Conservation (phyloP, 2,888 invertebrate genomes). For the Xestia sexstrigata region DNA sequence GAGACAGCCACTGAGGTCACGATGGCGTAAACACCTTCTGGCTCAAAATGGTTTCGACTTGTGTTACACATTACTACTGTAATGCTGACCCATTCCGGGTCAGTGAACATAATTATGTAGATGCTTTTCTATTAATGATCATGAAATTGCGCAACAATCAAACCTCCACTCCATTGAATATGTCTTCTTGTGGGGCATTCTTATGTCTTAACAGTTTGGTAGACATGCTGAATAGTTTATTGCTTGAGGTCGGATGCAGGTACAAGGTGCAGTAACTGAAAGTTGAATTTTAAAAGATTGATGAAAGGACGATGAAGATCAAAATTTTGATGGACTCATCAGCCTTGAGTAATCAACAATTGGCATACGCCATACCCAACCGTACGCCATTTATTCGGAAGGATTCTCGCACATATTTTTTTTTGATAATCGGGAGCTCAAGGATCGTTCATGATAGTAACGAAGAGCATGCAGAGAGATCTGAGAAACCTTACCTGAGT, state of each 20-base stretch:
- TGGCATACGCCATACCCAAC: neutral
- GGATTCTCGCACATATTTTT: neutral
- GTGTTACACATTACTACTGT: too few relatives aligned
- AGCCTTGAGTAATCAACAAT: neutral
- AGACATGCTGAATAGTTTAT: conserved; percentile 93
- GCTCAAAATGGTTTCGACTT: neutral
- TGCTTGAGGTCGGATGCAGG: conserved; percentile 94
- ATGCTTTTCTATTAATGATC: neutral
- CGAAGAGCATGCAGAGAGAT: neutral
- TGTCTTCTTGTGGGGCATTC: conserved; percentile 89
- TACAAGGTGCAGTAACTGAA: conserved; percentile 92
- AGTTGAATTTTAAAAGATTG: conserved; percentile 7
- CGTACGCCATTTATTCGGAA: neutral
- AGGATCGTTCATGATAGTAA: neutral
- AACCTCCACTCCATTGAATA: conserved; percentile 92
- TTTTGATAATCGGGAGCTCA: neutral
- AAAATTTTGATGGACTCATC: neutral
- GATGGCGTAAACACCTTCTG: neutral
- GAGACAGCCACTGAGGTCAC: neutral
- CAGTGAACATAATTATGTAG: neutral
- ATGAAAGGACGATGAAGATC: neutral
- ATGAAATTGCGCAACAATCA: conserved; percentile 18
- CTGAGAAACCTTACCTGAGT: neutral
- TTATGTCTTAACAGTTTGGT: conserved; percentile 93
- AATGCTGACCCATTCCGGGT: neutral